Evolutionary conservation across 1,140 invertebrate genomes (phyloP), one percentile per base, ranked within the genome.

Genomic region (Trigoniulus corallinus): DNA sequence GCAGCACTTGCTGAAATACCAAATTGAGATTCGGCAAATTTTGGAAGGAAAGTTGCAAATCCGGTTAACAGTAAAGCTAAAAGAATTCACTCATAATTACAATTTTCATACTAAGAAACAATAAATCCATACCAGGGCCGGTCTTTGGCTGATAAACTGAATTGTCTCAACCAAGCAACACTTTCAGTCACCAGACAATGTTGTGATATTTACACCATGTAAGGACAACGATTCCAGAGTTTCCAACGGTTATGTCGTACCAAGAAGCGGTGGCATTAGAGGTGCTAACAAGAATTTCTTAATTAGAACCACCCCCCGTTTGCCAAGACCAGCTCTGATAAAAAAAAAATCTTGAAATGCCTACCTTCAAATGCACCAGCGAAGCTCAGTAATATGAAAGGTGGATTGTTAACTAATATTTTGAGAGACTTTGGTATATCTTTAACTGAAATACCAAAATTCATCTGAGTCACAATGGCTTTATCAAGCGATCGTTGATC

Each of bases 21-120:
- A 58, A 84, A 88, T 66, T 88, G 83, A 63, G 81, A 84, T 66
- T 89, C 82, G 45, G 88, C 81, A 54, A 68, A 72, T 62, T 88
- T 88, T 0, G 84, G 84, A 50, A 84, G 66, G 59, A 88, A 88
- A 0, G 83, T 81, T 1, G 82, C 80, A 59, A 88, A 84, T 0
- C 84, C 84, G 0, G 80, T 76, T 3, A 88, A 73, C 0, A 87
- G 66, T 58, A 86, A 67, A 18, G 66, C 69, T 70, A 52, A 20
- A 57, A 58, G 23, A 50, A 50, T 7, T 7, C 7, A 34, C 29
- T 7, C 7, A 34, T 15, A 34, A 34, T 7, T 34, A 7, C 7
- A 34, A 34, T 34, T 34, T n/a, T n/a, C n/a, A n/a, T n/a, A n/a
- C n/a, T n/a, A n/a, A n/a, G n/a, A n/a, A n/a, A n/a, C n/a, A n/a